phyloP scores from a whole-genome alignment of 2,113 vertebrate species.

The Xiphophorus hellerii region DNA sequence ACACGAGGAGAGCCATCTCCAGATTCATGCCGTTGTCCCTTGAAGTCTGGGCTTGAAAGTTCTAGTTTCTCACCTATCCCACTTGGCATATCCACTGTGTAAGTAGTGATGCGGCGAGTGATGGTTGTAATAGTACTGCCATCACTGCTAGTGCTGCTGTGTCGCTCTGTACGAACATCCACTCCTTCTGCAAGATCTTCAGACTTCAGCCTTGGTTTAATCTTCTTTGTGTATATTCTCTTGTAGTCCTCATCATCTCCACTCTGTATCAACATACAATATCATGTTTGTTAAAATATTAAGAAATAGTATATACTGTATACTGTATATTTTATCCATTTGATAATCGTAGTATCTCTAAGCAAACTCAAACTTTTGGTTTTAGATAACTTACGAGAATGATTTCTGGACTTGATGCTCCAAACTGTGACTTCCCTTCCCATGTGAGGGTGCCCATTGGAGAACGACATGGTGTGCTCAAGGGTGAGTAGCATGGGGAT shows the following conservation, averaged over 20 bases:
- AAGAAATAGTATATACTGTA: neutral
- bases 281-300: neutral
- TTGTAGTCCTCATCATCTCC: conserved; percentile 93
- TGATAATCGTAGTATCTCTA: conserved; percentile 11
- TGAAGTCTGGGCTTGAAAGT: conserved; percentile 82
- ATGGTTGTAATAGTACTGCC: conserved; percentile 88
- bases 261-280: conserved; percentile 76
- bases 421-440: conserved; percentile 75
- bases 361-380: neutral
- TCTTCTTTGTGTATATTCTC: conserved; percentile 93
- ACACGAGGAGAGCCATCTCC: conserved; percentile 72
- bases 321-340: neutral
- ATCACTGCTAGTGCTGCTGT: conserved; percentile 89
- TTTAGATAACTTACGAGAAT: conserved; percentile 83
- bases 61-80: conserved; percentile 81
- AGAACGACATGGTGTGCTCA: conserved; percentile 84
- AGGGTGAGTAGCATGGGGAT: conserved; percentile 83
- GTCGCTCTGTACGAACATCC: conserved; percentile 83
- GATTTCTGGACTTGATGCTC: conserved; percentile 84
- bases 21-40: conserved; percentile 77
- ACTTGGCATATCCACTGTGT: conserved; percentile 89
- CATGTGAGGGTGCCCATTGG: conserved; percentile 81
- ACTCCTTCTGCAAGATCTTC: conserved; percentile 87
- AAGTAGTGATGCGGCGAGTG: conserved; percentile 91
- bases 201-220: conserved; percentile 90